phyloP scores from a whole-genome alignment of 1,140 invertebrate species.

The Ladona fulva region DNA sequence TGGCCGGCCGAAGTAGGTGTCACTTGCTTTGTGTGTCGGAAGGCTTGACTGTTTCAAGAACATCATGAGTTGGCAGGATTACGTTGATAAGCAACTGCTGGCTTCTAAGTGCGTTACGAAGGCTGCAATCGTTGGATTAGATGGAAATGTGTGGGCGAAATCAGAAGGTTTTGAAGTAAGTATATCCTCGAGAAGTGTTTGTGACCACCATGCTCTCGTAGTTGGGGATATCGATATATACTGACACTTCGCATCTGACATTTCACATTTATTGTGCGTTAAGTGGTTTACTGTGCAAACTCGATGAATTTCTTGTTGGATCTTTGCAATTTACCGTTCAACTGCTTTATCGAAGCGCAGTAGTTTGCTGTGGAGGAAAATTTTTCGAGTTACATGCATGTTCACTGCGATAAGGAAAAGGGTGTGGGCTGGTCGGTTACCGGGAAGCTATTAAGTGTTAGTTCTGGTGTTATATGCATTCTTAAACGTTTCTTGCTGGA shows the following conservation, averaged over 20 bases:
- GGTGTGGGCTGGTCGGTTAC: background rate
- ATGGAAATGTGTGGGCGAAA: slow-evolving; percentile 91
- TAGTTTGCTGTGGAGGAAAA: background rate
- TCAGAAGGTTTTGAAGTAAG: slow-evolving; percentile 86
- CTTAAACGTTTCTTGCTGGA: background rate
- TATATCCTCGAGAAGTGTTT: slow-evolving; percentile 29
- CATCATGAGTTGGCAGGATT: slow-evolving; percentile 95
- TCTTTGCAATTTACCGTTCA: too few species aligned
- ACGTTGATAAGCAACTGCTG: slow-evolving; percentile 93
- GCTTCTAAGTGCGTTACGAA: slow-evolving; percentile 85
- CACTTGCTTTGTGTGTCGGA: slow-evolving; percentile 10
- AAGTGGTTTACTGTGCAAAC: background rate
- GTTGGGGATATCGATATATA: slow-evolving; percentile 29
- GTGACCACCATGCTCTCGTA: slow-evolving; percentile 37
- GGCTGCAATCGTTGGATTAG: slow-evolving; percentile 88
- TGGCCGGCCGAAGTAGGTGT: slow-evolving; percentile 6
- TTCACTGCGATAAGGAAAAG: background rate
- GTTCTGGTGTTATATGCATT: background rate
- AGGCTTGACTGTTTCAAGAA: slow-evolving; percentile 20
- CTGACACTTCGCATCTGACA: slow-evolving; percentile 13
- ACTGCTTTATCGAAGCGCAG: too few species aligned
- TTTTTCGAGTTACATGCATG: background rate
- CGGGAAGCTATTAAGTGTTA: background rate
- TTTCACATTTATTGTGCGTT: background rate
- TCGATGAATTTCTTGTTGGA: background rate